A percentile compares a stretch with the other conserved stretches of the same genome.
These are phyloP conservation scores for Amphipyra berbera DNA, from an alignment of 2,888 invertebrate genomes.

Conservation along the genomic window DNA sequence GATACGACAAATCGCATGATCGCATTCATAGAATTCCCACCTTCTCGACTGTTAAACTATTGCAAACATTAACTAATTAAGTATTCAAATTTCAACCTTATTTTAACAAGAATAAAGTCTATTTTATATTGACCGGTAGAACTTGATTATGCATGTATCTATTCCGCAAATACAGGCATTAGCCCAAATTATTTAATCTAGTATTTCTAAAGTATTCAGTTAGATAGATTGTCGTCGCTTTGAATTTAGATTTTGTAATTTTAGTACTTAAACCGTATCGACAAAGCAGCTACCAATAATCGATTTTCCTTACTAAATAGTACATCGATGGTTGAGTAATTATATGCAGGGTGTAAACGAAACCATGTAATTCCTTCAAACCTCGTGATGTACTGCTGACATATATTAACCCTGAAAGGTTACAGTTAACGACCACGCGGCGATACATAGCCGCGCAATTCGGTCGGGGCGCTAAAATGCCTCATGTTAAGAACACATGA, in stretches of 20 bases:
- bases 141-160: conserved; percentile 42
- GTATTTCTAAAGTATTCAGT: conserved; percentile 27
- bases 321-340: too few relatives aligned
- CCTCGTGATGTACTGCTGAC: too few relatives aligned
- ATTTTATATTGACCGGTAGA: conserved; percentile 10
- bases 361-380: too few relatives aligned
- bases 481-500: too few relatives aligned
- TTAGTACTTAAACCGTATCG: neutral
- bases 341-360: too few relatives aligned
- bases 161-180: neutral
- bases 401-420: too few relatives aligned
- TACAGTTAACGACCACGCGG: too few relatives aligned
- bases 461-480: too few relatives aligned
- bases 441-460: too few relatives aligned
- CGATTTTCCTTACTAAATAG: neutral
- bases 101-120: neutral
- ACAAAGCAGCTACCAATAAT: neutral
- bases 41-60: conserved; percentile 15
- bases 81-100: conserved; percentile 32
- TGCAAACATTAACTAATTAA: conserved; percentile 25
- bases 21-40: conserved; percentile 29
- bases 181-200: conserved; percentile 27
- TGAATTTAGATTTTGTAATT: conserved; percentile 7
- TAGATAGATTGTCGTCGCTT: conserved; percentile 5
- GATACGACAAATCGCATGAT: conserved; percentile 24